These are phyloP conservation scores for Setophaga kirtlandii DNA, from an alignment of 2,113 vertebrate genomes.

Conservation along the genomic window DNA sequence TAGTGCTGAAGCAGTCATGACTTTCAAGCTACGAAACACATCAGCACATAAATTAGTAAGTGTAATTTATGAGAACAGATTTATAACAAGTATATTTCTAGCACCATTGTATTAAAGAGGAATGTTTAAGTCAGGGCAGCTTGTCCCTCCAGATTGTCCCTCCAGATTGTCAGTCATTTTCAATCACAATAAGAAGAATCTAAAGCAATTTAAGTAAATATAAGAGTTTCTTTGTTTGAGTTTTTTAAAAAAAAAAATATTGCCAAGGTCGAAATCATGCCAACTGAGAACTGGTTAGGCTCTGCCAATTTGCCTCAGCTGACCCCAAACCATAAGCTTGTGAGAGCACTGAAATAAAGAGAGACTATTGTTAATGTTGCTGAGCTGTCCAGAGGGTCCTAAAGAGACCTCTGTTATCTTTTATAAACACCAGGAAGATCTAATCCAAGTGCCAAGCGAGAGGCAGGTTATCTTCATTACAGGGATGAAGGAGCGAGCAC, in stretches of 20 bases:
- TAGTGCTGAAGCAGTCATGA: constrained; percentile 37
- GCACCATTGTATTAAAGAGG: constrained; percentile 2
- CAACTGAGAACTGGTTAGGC: background rate
- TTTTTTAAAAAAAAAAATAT: background rate
- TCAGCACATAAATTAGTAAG: constrained; percentile 47
- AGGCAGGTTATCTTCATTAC: constrained; percentile 33
- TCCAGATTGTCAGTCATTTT: constrained; percentile 17
- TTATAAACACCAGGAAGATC: constrained; percentile 12
- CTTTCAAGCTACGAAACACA: constrained; percentile 25
- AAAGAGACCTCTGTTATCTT: background rate
- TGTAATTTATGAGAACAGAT: constrained; percentile 44
- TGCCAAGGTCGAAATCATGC: background rate
- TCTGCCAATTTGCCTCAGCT: background rate
- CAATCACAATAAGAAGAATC: background rate
- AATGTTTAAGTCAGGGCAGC: constrained; percentile 14
- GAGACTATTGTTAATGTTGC: background rate
- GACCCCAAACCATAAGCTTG: background rate
- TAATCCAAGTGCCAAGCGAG: constrained; percentile 15
- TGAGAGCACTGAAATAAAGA: background rate
- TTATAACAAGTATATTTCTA: constrained; percentile 21
- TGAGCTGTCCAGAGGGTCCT: background rate
- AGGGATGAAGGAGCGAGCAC: background rate
- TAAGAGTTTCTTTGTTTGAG: constrained; percentile 3
- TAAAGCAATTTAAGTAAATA: background rate
- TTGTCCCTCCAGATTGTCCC: constrained; percentile 6